Conservation (phyloP, 2,113 vertebrate species). For the Rhadina sibilatrix region DNA sequence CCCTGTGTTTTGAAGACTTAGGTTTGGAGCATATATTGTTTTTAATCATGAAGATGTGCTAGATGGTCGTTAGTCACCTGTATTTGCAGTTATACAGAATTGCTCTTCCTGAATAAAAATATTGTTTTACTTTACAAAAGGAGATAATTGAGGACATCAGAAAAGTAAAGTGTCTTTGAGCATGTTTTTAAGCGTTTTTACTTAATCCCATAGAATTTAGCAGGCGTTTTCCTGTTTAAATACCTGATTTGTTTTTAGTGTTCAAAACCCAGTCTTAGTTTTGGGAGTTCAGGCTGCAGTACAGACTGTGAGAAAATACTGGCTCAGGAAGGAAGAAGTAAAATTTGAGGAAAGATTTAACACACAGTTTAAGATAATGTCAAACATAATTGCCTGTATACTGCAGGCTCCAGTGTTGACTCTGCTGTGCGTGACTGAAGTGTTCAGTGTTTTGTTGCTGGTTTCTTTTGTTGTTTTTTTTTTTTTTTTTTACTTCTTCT, state of each 20-base stretch:
- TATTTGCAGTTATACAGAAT: background rate
- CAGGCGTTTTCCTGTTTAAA: background rate
- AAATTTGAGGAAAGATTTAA: constrained; percentile 27
- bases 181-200: background rate
- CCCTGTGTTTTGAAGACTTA: rapidly evolving
- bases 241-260: background rate
- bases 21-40: background rate
- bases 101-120: background rate
- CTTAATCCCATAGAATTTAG: background rate
- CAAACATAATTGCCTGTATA: background rate
- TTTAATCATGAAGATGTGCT: background rate
- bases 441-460: background rate
- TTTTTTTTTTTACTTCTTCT: background rate
- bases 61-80: background rate
- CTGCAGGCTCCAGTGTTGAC: background rate
- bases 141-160: background rate
- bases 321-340: constrained; percentile 18
- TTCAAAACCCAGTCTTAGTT: background rate
- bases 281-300: background rate
- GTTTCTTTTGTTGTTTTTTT: background rate
- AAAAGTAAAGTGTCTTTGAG: background rate
- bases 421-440: background rate
- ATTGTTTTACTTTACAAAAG: background rate
- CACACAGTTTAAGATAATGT: background rate
- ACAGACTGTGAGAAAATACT: background rate